Base-by-base conservation (phyloP, 2,797 vertebrate species). In the Chrosomus eos region DNA sequence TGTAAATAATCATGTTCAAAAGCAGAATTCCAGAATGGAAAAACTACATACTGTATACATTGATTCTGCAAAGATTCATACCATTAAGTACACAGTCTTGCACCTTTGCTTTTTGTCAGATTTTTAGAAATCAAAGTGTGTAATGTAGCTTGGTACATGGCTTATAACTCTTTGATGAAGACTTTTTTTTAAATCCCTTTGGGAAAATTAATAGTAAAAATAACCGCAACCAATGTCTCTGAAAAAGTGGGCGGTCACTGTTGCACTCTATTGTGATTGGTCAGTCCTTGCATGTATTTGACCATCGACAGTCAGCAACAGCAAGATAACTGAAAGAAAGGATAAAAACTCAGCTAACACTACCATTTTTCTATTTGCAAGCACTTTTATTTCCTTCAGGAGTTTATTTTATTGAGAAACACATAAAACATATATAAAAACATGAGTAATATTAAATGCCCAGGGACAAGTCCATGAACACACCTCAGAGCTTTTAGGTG, bases 341-440 rank as follows among this genome's bases (percentile, higher is more conserved):
- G 8, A 23, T 60, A 36, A n/a, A 76, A 76, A 16, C 11, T 16
- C 33, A 38, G 51, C 23, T 26, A 53, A 76, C 14, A 10, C 23
- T 76, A 26, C 14, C 18, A 16, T 40, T 60, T 38, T 26, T 76
- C 14, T 18, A 38, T 60, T 77, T 77, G 23, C 53, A 40, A 77
- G 74, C 53, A 18, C 23, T 77, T 26, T 60, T 76, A 60, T 40
- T 60, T 60, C 74, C 53, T 60, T 40, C 23, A 77, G 23, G 53
- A 60, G 53, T 77, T 40, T 77, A 38, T 26, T 38, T 40, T 40
- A 60, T 60, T 60, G 74, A 77, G 33, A 75, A 60, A 19, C 53
- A 1, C 10, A n/a, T 60, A 23, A 55, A 77, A 40, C 33, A 10
- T 26, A 60, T 19, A 60, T 26, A 38, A 60, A 26, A 40, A 36